Evolutionary conservation across 2,888 invertebrate genomes (phyloP).

Genomic region (Smittia sp.): DNA sequence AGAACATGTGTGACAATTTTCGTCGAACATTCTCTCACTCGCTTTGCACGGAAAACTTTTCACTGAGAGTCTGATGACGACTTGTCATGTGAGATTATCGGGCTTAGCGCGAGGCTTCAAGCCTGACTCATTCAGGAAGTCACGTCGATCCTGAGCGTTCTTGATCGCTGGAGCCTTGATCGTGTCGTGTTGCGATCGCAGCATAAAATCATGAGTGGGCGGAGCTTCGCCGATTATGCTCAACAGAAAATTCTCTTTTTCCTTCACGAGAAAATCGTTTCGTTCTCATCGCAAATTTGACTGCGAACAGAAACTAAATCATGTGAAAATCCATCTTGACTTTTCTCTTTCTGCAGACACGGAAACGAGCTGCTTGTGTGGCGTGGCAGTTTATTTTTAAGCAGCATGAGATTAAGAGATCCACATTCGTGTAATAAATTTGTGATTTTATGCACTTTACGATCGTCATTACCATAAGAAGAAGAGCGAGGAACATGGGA

Average conservation of each 20-base stretch:
- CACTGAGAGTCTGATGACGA: neutral
- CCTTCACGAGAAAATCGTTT: conserved; percentile 6
- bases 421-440: conserved; percentile 21
- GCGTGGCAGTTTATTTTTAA: conserved; percentile 27
- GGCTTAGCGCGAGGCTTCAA: no score
- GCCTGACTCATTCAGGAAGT: no score
- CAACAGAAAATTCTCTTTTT: conserved; percentile 11
- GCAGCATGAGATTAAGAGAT: conserved; percentile 36
- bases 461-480: conserved; percentile 24
- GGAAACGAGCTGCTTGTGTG: conserved; percentile 34
- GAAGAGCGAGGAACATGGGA: conserved; percentile 19
- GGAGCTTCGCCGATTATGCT: conserved; percentile 25
- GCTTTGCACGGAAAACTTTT: neutral
- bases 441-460: conserved; percentile 31
- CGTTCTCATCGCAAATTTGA: neutral
- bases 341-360: conserved; percentile 14
- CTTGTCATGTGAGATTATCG: no score
- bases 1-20: conserved; percentile 29
- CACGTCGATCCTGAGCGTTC: no score
- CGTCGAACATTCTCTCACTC: neutral
- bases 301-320: conserved; percentile 11
- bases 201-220: conserved; percentile 1
- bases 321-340: conserved; percentile 34
- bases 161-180: no score
- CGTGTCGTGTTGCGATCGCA: neutral